Evolutionary conservation across 1,140 invertebrate genomes (phyloP), one percentile per base, ranked within the genome.

Genomic region (Ganaspis sp.): DNA sequence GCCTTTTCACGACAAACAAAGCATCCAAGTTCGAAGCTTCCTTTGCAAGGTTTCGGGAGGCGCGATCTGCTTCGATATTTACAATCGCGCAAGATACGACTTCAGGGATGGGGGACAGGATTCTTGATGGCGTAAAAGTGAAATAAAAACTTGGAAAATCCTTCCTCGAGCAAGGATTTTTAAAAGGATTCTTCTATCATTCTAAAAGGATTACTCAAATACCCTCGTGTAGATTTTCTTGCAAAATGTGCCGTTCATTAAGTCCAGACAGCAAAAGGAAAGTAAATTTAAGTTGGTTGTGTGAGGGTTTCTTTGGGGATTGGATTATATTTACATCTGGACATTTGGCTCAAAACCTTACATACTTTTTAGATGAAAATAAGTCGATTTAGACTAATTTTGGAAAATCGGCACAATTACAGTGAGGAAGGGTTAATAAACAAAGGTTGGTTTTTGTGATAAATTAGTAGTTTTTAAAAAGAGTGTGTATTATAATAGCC

Each of bases 1-100:
- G 58, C 12, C 58, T 64, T 64, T 64, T 64, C 58, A 64, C 12
- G 58, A n/a, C 58, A 64, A 64, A 64, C 58, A 64, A 64, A 64
- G 58, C 58, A 34, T 64, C 58, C 12, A 29, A 64, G 54, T 64
- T 26, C 11, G 21, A 26, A 19, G 54, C 21, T 64, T 34, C 58
- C 23, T 64, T 64, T 64, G 58, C 23, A 4, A n/a, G 23, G 19
- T 58, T 58, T 58, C 54, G 54, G 54, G 21, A 23, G 21, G 12
- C 15, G 15, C 42, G 42, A 45, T 45, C 21, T 6, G 29, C 29
- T 15, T 58, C 1, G 54, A 58, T 58, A 58, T 58, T 58, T 29
- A 54, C 9, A 54, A 23, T 21, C 12, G 42, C 42, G 12, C 15
- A 4, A 1, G 6, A 54, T 11, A 1, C 23, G 9, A 9, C 9